Evolutionary conservation across 2,113 vertebrate species (phyloP).

Genomic region (Nettapus auritus): DNA sequence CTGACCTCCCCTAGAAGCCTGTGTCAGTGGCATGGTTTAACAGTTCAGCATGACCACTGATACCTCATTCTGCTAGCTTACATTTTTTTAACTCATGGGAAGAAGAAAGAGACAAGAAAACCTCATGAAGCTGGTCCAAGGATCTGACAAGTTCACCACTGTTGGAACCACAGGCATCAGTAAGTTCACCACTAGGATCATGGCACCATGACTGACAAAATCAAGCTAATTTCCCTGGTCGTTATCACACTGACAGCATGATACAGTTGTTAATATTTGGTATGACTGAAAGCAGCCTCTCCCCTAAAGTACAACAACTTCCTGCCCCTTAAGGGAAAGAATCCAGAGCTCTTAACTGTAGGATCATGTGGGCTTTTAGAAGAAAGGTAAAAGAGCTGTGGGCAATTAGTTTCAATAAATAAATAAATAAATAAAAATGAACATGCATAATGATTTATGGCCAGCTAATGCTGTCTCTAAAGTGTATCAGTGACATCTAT

Average conservation of each 20-base stretch:
- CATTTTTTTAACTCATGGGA: neutral
- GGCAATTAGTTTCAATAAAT: neutral
- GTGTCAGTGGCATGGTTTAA: neutral
- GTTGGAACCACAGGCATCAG: neutral
- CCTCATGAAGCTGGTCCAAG: accelerated
- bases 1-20: neutral
- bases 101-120: neutral
- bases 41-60: neutral
- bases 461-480: neutral
- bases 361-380: neutral
- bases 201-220: neutral
- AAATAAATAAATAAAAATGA: neutral
- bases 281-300: neutral
- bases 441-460: neutral
- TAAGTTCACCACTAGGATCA: neutral
- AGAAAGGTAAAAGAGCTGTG: neutral
- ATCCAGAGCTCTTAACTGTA: neutral
- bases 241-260: neutral
- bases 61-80: neutral
- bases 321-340: neutral
- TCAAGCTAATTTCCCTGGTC: neutral
- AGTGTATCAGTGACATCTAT: neutral
- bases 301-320: neutral
- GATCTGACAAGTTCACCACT: neutral
- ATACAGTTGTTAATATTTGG: accelerated